phyloP scores from a whole-genome alignment of 2,113 vertebrate species.

The Leptobrachium leishanense region DNA sequence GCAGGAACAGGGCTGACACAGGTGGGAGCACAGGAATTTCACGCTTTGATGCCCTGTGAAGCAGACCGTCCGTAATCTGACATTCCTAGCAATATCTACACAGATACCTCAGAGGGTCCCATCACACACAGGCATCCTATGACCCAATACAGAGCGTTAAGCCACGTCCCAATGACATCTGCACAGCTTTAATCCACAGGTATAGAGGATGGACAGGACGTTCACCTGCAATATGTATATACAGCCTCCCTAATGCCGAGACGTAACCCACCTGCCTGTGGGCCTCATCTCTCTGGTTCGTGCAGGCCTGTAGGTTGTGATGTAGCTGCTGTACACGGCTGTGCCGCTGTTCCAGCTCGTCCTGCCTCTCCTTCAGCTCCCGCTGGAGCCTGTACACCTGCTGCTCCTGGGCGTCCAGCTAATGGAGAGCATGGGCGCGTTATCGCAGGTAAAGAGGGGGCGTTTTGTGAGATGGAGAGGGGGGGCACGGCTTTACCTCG shows the following conservation, averaged over 20 bases:
- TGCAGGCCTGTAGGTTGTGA: constrained; percentile 58
- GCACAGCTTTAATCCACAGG: no score
- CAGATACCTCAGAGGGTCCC: no score
- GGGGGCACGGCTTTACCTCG: constrained; percentile 63
- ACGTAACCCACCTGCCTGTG: constrained; percentile 69
- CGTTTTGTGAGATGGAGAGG: constrained; percentile 11
- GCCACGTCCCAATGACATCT: no score
- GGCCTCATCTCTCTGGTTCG: constrained; percentile 62
- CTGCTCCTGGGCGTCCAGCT: constrained; percentile 87
- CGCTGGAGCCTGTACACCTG: constrained; percentile 83
- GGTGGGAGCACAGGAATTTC: no score
- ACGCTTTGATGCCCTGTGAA: no score
- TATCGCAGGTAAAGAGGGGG: constrained; percentile 32
- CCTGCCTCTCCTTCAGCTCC: constrained; percentile 74
- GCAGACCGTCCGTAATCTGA: no score
- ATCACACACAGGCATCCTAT: no score
- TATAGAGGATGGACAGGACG: no score
- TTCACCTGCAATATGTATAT: no score
- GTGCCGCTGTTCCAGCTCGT: constrained; percentile 73
- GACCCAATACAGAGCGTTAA: no score
- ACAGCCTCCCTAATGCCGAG: neutral
- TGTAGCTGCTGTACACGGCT: constrained; percentile 62
- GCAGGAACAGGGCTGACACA: no score
- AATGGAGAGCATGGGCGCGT: constrained; percentile 70
- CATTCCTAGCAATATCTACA: no score